Evolutionary conservation across 2,888 invertebrate species (phyloP).

Genomic region (Athalia cordata): DNA sequence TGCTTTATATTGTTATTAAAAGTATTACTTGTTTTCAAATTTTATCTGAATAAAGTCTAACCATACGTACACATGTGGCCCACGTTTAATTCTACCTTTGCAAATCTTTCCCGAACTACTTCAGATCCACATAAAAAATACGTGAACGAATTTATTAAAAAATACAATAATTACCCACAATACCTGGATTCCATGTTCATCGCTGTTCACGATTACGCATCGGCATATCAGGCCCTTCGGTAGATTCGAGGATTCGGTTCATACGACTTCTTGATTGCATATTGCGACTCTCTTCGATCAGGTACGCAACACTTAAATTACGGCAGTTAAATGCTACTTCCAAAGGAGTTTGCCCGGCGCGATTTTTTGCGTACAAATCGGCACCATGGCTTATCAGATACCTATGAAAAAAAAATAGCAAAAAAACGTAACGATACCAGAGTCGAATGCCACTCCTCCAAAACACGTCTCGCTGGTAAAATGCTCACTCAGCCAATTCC

Average conservation of each 20-base stretch:
- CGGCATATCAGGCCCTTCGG: slow-evolving; percentile 15
- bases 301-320: slow-evolving; percentile 49
- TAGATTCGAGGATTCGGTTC: slow-evolving; percentile 18
- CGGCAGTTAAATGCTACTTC: slow-evolving; percentile 51
- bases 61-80: too few relatives aligned
- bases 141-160: neutral
- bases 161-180: neutral
- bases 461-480: neutral
- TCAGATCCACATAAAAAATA: too few relatives aligned
- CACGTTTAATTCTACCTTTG: too few relatives aligned
- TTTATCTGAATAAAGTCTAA: too few relatives aligned
- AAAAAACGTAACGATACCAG: slow-evolving; percentile 1
- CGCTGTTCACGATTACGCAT: neutral
- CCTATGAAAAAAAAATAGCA: slow-evolving; percentile 18
- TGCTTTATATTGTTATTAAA: too few relatives aligned
- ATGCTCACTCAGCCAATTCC: slow-evolving; percentile 49
- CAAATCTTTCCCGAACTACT: too few relatives aligned
- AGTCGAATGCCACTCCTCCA: neutral
- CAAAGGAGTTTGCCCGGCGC: slow-evolving; percentile 49
- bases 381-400: slow-evolving; percentile 51
- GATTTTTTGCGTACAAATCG: slow-evolving; percentile 50
- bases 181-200: neutral
- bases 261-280: slow-evolving; percentile 3
- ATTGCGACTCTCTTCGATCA: slow-evolving; percentile 48
- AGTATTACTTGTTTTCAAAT: too few relatives aligned